phyloP scores from a whole-genome alignment of 2,888 invertebrate species.

The Cynaeus angustus region DNA sequence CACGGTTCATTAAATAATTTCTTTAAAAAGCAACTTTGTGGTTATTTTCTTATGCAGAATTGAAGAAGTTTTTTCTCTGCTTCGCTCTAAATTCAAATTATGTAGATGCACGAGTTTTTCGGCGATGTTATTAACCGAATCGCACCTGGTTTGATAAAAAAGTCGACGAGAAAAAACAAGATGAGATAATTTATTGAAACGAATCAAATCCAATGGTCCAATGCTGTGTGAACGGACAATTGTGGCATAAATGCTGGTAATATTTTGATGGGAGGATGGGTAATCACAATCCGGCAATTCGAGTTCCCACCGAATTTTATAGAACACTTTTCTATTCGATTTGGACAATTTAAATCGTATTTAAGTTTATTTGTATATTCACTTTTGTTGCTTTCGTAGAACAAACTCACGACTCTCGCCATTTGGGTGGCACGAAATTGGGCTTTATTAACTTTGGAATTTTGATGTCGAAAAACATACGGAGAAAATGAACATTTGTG shows the following conservation, averaged over 20 bases:
- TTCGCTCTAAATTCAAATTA: conserved; percentile 40
- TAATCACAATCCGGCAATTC: conserved; percentile 49
- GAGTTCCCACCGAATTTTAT: conserved; percentile 55
- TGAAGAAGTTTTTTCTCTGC: conserved; percentile 24
- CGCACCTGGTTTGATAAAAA: conserved; percentile 55
- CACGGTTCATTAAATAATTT: conserved; percentile 59
- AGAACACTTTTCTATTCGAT: conserved; percentile 61
- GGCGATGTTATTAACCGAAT: conserved; percentile 46
- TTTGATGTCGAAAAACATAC: conserved; percentile 5
- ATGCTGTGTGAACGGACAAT: conserved; percentile 35
- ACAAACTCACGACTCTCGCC: conserved; percentile 17
- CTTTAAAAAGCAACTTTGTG: conserved; percentile 23
- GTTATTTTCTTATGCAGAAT: conserved; percentile 31
- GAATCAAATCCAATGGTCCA: conserved; percentile 55
- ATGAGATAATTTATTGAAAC: conserved; percentile 61
- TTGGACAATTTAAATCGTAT: conserved; percentile 61
- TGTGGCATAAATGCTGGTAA: conserved; percentile 21
- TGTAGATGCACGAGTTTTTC: conserved; percentile 40
- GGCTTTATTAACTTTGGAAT: neutral
- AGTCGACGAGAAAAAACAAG: conserved; percentile 55
- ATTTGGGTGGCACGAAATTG: conserved; percentile 47
- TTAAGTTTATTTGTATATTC: conserved; percentile 55
- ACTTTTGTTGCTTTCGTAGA: conserved; percentile 41
- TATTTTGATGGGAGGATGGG: conserved; percentile 36
- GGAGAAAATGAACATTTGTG: neutral